These are phyloP conservation scores for Danionella dracula DNA, from an alignment of 2,797 vertebrate genomes.

Conservation along the genomic window DNA sequence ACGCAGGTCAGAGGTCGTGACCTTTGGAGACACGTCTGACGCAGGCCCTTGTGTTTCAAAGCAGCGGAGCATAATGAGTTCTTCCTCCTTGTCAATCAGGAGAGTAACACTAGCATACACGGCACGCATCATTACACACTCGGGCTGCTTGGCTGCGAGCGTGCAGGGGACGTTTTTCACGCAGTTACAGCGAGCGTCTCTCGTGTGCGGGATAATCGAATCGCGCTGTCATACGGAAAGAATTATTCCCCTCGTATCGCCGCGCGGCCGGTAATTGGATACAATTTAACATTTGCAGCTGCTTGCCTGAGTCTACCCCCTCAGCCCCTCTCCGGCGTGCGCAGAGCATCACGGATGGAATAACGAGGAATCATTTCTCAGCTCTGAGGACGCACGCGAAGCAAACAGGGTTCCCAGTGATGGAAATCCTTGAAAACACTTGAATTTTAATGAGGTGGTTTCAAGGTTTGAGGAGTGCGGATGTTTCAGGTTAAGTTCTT, in stretches of 20 bases:
- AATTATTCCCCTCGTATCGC: constrained; percentile 59
- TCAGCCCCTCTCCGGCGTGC: constrained; percentile 16
- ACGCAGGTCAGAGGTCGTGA: constrained; percentile 23
- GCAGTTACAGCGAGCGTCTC: constrained; percentile 39
- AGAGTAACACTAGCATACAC: constrained; percentile 11
- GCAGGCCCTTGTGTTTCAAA: constrained; percentile 28
- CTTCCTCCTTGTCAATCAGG: constrained; percentile 38
- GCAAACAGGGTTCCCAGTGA: too few species aligned
- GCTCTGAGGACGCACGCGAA: constrained; percentile 47
- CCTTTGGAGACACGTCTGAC: constrained; percentile 27
- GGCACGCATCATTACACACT: constrained; percentile 14
- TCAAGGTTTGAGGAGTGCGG: too few species aligned
- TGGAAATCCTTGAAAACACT: too few species aligned
- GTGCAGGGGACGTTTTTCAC: constrained; percentile 34
- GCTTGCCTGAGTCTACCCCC: constrained; percentile 41
- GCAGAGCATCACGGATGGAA: constrained; percentile 31
- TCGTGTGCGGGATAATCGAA: constrained; percentile 54
- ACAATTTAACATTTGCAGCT: constrained; percentile 53
- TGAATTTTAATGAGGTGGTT: too few species aligned
- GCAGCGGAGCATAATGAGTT: constrained; percentile 20
- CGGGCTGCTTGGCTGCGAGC: not conserved
- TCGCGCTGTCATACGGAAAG: constrained; percentile 57
- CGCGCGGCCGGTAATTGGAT: constrained; percentile 53
- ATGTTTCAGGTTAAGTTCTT: too few species aligned
- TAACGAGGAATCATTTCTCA: constrained; percentile 46